A percentile compares a stretch with the other conserved stretches of the same genome.
phyloP scores from a whole-genome alignment of 1,140 invertebrate species.

The Caenorhabditis inopinata region DNA sequence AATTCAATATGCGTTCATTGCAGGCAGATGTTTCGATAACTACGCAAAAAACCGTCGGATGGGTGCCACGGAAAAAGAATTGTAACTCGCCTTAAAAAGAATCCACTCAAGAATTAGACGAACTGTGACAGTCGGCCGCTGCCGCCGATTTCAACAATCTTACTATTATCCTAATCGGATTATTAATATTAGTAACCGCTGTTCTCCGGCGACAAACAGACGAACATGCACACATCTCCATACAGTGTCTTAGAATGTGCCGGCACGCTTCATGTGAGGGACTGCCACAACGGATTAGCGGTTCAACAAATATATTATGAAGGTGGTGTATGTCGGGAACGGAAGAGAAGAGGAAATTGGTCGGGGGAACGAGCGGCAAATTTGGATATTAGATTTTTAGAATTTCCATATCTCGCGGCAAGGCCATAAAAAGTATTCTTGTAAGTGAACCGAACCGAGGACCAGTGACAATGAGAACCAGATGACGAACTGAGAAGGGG shows the following conservation, averaged over 20 bases:
- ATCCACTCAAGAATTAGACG: conserved; percentile 12
- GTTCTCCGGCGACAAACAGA: neutral
- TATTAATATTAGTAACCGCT: conserved; percentile 20
- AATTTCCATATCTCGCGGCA: neutral
- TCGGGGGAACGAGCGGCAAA: neutral
- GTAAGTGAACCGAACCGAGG: no score
- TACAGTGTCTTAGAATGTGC: conserved; percentile 23
- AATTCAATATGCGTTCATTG: no score
- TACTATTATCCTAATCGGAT: conserved; percentile 29
- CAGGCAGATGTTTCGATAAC: no score
- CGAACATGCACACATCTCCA: neutral
- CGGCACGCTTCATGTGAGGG: conserved; percentile 24
- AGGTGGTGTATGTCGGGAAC: neutral
- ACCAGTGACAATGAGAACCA: conserved; percentile 24
- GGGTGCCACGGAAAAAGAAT: no score
- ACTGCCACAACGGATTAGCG: neutral
- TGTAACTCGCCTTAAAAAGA: neutral
- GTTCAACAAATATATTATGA: conserved; percentile 1
- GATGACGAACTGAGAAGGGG: neutral
- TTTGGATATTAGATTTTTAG: neutral
- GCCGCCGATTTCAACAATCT: neutral
- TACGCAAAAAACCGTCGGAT: no score
- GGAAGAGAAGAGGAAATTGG: neutral
- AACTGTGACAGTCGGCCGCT: neutral
- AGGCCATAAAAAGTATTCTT: no score